Conservation (phyloP, 1,140 invertebrate species). For the Apis laboriosa region DNA sequence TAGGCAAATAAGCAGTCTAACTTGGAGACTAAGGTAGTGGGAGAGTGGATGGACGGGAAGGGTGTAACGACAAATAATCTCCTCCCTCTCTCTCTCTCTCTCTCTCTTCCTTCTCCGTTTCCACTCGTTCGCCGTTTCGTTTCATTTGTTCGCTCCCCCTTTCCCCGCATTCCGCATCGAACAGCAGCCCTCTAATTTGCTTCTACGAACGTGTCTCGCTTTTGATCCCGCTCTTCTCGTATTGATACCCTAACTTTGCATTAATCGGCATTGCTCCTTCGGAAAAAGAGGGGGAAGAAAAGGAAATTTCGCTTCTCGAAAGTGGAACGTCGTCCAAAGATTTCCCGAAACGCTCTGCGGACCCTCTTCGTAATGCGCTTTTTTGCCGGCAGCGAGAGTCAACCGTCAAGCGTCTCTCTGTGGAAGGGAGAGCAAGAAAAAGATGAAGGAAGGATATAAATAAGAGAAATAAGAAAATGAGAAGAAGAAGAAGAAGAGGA, state of each 20-base stretch:
- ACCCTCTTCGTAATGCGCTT: no score
- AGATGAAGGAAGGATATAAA: slow-evolving; percentile 55
- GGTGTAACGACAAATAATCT: slow-evolving; percentile 79
- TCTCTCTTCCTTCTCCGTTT: slow-evolving; percentile 66
- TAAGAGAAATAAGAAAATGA: slow-evolving; percentile 45
- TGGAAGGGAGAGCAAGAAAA: slow-evolving; percentile 49
- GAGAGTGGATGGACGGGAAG: slow-evolving; percentile 64
- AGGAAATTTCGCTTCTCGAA: no score
- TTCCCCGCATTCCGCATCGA: slow-evolving; percentile 68
- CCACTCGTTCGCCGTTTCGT: slow-evolving; percentile 73
- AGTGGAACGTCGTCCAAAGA: no score
- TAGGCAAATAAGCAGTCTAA: slow-evolving; percentile 80
- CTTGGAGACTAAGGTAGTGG: slow-evolving; percentile 70
- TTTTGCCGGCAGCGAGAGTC: no score
- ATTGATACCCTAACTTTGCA: slow-evolving; percentile 25
- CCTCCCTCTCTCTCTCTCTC: slow-evolving; percentile 1
- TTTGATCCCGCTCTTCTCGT: slow-evolving; percentile 47
- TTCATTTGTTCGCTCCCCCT: slow-evolving; percentile 78
- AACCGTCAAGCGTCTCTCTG: no score
- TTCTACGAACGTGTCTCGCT: slow-evolving; percentile 67
- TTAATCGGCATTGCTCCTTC: slow-evolving; percentile 36
- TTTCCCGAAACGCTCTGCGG: no score
- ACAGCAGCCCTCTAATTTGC: slow-evolving; percentile 79
- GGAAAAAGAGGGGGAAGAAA: not conserved
- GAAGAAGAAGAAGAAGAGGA: slow-evolving; percentile 54